Base-by-base conservation (phyloP, 2,797 vertebrate genomes). In the Lacerta viridis region DNA sequence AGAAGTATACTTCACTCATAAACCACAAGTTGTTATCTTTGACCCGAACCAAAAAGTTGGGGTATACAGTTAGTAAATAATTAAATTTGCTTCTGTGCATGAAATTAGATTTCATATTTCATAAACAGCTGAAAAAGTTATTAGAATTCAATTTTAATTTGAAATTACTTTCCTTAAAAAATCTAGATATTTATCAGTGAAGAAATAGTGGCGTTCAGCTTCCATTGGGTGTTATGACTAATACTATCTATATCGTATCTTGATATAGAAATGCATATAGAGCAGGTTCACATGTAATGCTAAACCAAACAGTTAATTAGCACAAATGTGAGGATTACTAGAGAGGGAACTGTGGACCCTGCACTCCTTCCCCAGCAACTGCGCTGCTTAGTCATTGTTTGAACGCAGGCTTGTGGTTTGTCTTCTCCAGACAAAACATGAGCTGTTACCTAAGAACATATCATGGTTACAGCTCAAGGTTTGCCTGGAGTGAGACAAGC, bases 61-160 rank as follows among this genome's bases (percentile, higher is more conserved):
- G 20, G n/a, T 55, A 39, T 41, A 59, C 23, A 72, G 59, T 72
- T 80, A 50, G 17, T 61, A 72, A 74, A 61, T 72, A n/a, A 87
- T 6, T 23, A 71, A 71, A 36, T 55, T 66, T 2, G 68, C 23
- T 79, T 46, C n/a, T 77, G 23, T 66, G 41, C 64, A 50, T 69
- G 77, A 50, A 79, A 55, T 36, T 69, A 11, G 1, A 29, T 20
- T 29, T 46, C 17, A 59, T 2, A 41, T 29, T 39, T 27, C 3
- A 61, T 66, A 43, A 5, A 66, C 36, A 41, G 59, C 10, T 50
- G 39, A 39, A 25, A 39, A 66, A 17, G 18, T 13, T 41, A 50
- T 68, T 85, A 27, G n/a, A 87, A 80, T 41, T 39, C 8, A 36
- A 33, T 80, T 39, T 87, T 69, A 41, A 61, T 74, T 74, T 61